These are phyloP conservation scores for Dryadula phaetusa DNA, from an alignment of 2,888 invertebrate species.

Conservation along the genomic window DNA sequence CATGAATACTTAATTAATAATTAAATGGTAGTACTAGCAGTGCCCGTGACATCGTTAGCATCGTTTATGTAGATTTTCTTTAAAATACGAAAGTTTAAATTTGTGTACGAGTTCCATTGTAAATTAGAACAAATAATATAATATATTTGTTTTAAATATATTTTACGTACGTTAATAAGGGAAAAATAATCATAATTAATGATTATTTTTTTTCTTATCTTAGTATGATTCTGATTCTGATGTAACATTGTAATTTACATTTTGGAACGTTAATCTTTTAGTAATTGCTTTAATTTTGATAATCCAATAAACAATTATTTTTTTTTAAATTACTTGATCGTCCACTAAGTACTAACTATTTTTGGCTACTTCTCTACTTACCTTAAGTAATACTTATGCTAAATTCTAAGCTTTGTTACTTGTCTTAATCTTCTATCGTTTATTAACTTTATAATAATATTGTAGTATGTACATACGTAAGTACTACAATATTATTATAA, in stretches of 20 bases:
- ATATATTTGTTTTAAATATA: neutral
- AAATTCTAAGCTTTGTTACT: no score
- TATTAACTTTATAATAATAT: no score
- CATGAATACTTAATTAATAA: slow-evolving; percentile 53
- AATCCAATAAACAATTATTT: neutral
- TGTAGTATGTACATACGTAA: no score
- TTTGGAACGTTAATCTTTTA: neutral
- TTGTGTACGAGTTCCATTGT: neutral
- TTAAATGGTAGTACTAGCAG: neutral
- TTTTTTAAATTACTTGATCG: neutral
- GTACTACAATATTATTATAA: no score
- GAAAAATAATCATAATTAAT: no score
- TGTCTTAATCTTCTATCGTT: no score
- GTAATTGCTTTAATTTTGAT: neutral
- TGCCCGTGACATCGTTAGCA: neutral
- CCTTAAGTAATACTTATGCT: no score
- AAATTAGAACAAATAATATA: no score
- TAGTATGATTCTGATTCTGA: neutral
- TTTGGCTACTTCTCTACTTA: no score
- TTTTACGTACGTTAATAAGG: neutral
- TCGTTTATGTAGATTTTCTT: neutral
- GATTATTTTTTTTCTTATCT: no score
- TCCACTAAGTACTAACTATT: neutral
- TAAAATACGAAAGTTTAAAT: neutral
- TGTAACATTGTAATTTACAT: neutral